phyloP scores from a whole-genome alignment of 2,113 vertebrate species.

The Microtus ochrogaster region DNA sequence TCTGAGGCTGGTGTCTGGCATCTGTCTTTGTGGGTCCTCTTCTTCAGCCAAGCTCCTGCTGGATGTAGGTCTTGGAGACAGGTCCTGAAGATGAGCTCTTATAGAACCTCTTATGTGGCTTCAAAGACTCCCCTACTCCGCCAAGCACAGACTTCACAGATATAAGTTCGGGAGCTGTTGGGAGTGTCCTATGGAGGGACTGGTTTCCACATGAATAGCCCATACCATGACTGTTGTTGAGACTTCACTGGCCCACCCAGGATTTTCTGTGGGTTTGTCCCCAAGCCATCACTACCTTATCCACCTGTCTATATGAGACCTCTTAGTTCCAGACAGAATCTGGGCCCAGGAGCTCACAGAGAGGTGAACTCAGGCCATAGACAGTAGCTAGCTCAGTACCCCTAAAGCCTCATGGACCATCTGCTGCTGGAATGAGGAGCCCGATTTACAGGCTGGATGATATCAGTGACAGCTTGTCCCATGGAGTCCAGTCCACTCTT shows the following conservation, averaged over 20 bases:
- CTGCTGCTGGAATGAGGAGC: not conserved
- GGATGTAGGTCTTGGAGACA: not conserved
- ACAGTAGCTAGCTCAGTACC: not conserved
- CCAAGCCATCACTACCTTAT: not conserved
- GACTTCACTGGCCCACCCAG: not conserved
- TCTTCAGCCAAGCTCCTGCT: not conserved
- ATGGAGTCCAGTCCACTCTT: not conserved
- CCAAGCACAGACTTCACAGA: not conserved
- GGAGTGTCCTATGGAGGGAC: not conserved
- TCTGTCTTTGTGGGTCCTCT: not conserved
- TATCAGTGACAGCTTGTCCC: not conserved
- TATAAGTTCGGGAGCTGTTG: not conserved
- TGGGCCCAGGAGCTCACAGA: not conserved
- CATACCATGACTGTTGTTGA: not conserved
- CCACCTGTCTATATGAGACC: not conserved
- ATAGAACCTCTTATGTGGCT: not conserved
- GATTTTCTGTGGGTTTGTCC: not conserved
- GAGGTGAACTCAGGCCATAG: not conserved
- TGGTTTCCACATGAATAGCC: not conserved
- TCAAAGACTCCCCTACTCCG: not conserved
- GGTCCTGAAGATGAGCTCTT: not conserved
- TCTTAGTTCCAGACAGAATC: not conserved
- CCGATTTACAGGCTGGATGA: not conserved
- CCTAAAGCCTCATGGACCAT: not conserved
- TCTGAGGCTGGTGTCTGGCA: not conserved